These are phyloP conservation scores for Neodon shergylaensis DNA, from an alignment of 2,113 vertebrate genomes.

Conservation along the genomic window DNA sequence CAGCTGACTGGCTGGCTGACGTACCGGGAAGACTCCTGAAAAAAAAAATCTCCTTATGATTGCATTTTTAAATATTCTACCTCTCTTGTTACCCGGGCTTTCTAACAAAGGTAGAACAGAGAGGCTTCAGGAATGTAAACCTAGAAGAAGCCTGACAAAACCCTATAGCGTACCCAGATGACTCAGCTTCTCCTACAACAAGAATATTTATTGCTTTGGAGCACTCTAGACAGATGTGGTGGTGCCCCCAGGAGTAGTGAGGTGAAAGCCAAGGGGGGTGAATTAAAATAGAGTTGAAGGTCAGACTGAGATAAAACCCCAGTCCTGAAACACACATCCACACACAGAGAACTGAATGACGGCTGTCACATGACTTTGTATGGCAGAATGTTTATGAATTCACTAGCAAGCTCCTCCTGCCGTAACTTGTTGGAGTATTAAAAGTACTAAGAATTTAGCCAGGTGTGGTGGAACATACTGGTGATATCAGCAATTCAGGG, in stretches of 20 bases:
- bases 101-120: constrained; percentile 17
- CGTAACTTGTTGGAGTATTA: constrained; percentile 39
- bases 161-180: background rate
- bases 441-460: background rate
- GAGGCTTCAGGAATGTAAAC: background rate
- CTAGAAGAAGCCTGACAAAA: constrained; percentile 40
- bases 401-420: constrained; percentile 48
- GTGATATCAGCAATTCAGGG: background rate
- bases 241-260: background rate
- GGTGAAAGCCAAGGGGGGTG: background rate
- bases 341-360: background rate
- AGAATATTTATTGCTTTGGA: constrained; percentile 28
- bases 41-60: constrained; percentile 19
- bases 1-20: background rate
- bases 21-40: background rate
- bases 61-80: constrained; percentile 8
- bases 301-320: background rate
- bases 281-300: background rate
- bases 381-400: constrained; percentile 33
- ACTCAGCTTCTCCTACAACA: constrained; percentile 26
- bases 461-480: background rate
- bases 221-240: background rate
- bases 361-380: constrained; percentile 35
- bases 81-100: constrained; percentile 23
- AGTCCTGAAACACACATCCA: background rate